Conservation (phyloP, 2,888 invertebrate genomes). For the Ceraclea dissimilis region DNA sequence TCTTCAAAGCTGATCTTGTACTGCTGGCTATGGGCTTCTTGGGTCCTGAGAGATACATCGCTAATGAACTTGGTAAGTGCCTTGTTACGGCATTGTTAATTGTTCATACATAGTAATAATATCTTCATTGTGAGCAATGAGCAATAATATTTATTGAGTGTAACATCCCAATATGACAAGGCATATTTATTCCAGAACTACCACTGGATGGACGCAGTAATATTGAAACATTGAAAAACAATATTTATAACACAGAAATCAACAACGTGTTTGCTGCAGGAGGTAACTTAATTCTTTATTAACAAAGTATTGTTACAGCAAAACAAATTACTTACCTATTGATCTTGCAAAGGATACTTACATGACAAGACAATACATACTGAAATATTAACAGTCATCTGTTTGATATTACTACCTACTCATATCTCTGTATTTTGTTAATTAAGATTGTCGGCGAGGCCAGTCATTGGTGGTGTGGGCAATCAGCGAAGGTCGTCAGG, state of each 20-base stretch:
- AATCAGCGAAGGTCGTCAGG: constrained; percentile 96
- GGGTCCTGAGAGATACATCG: constrained; percentile 87
- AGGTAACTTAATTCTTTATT: constrained; percentile 50
- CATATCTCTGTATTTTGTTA: not conserved
- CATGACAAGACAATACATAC: too few relatives aligned
- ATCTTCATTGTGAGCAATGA: not conserved
- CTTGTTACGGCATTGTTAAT: too few relatives aligned
- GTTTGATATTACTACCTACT: too few relatives aligned
- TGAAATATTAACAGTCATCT: too few relatives aligned
- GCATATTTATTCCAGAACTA: constrained; percentile 49
- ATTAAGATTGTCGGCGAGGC: constrained; percentile 91
- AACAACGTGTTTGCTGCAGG: constrained; percentile 92
- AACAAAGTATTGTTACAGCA: not conserved
- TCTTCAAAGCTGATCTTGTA: constrained; percentile 83
- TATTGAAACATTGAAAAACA: constrained; percentile 69
- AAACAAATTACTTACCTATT: too few relatives aligned
- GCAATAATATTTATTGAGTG: too few relatives aligned
- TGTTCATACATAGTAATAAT: too few relatives aligned
- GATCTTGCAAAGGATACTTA: too few relatives aligned
- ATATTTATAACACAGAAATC: constrained; percentile 68
- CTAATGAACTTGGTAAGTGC: constrained; percentile 58
- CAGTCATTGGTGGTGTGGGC: constrained; percentile 99
- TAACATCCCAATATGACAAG: not conserved
- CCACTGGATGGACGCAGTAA: constrained; percentile 89
- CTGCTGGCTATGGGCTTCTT: constrained; percentile 98